Base-by-base conservation (phyloP, 2,888 invertebrate genomes). In the Chironomus riparius region DNA sequence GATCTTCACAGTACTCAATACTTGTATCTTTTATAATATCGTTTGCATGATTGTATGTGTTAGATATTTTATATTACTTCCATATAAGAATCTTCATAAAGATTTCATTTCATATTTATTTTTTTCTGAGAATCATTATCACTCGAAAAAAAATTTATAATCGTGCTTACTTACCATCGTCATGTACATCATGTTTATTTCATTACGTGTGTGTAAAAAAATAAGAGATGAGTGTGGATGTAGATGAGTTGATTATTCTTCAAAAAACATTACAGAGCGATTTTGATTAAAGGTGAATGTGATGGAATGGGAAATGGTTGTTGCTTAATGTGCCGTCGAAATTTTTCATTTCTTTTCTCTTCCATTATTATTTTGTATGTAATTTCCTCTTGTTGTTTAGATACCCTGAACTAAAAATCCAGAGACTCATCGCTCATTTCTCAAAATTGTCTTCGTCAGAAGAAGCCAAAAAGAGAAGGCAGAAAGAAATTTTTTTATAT, bases 51-150 rank as follows among this genome's bases (percentile, higher is more conserved):
- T 7, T 56, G 56, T 56, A n/a, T 56, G 56, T 56, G 56, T 56
- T 18, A 56, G 56, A 18, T 18, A 56, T 56, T 56, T 56, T 18
- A 56, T 56, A 56, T 56, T 15, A 38, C 38, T 38, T 38, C 38
- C 38, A 38, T 38, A 38, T 38, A 38, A 38, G 38, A 38, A 38
- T 38, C 38, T 38, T 38, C 38, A 10, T 10, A 38, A 38, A 38
- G 38, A 38, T 38, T 38, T 38, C 38, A 10, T 38, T 38, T 56
- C 56, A 56, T 15, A 65, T 24, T 22, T 62, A n/a, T n/a, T n/a
- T n/a, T n/a, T 73, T 73, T 62, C 73, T 73, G 13, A 62, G 74
- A 74, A 74, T 38, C 68, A 68, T 74, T 74, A 74, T 74, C 74
- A 74, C 48, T 68, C 38, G 65, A 65, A 62, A 24, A 21, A 10